Evolutionary conservation across 2,888 invertebrate genomes (phyloP).

Genomic region (Cerceris rybyensis): DNA sequence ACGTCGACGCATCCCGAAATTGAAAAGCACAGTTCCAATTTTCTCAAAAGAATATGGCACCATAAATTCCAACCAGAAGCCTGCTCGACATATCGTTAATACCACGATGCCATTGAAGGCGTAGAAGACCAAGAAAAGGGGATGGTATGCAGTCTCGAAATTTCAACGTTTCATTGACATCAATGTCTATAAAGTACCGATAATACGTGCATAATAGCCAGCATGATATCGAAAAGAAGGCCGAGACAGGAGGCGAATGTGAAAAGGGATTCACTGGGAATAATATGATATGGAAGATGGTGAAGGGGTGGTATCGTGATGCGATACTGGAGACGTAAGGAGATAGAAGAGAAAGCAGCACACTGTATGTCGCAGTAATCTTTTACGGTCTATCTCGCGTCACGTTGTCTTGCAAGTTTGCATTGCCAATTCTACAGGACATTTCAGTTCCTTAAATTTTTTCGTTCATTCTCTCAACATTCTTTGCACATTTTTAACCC

Average conservation of each 20-base stretch:
- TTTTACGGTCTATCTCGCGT: conserved; percentile 76
- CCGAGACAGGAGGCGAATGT: conserved; percentile 54
- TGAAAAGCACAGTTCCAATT: conserved; percentile 50
- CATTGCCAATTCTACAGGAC: conserved; percentile 52
- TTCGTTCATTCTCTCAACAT: background rate
- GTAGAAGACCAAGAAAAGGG: conserved; percentile 1
- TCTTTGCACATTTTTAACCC: background rate
- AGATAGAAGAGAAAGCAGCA: conserved; percentile 55
- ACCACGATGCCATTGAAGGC: conserved; percentile 43
- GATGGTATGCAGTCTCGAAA: conserved; percentile 39
- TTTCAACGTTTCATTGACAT: conserved; percentile 59
- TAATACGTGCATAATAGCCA: conserved; percentile 75
- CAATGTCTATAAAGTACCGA: conserved; percentile 68
- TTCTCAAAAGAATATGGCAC: conserved; percentile 42
- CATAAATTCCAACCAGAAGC: conserved; percentile 44
- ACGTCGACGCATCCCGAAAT: conserved; percentile 17
- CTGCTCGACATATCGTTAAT: conserved; percentile 50
- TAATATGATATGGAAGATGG: conserved; percentile 77
- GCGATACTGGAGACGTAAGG: conserved; percentile 36
- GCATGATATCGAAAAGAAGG: conserved; percentile 62
- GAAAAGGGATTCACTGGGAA: conserved; percentile 72
- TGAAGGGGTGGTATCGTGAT: conserved; percentile 42
- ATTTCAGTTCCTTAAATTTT: conserved; percentile 37
- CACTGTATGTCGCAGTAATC: conserved; percentile 76
- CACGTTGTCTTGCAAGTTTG: conserved; percentile 64